A percentile compares a stretch with the other conserved stretches of the same genome.
Conservation (phyloP, 2,888 invertebrate species). For the Hydrotaea cyrtoneurina region DNA sequence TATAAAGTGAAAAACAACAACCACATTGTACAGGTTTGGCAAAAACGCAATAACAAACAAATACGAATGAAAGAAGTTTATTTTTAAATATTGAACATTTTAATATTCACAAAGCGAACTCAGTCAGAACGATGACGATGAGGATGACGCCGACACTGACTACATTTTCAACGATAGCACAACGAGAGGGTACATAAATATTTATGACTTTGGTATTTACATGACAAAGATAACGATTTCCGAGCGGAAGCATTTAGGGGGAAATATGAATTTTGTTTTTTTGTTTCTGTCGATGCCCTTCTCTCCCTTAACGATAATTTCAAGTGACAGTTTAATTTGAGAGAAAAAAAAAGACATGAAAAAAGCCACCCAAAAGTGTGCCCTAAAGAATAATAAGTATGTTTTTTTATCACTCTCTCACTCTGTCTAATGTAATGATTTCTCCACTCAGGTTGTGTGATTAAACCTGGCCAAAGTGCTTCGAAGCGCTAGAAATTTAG, state of each 20-base stretch:
- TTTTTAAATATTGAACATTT: constrained; percentile 20
- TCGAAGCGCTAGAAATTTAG: background rate
- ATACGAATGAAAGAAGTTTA: background rate
- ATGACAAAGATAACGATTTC: constrained; percentile 21
- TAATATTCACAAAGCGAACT: constrained; percentile 16
- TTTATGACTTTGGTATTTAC: constrained; percentile 1
- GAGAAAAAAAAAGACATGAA: background rate
- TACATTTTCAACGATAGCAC: background rate
- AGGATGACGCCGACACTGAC: background rate
- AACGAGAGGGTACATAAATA: background rate
- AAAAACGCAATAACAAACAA: background rate
- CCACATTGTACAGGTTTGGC: background rate
- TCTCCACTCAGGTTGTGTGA: background rate
- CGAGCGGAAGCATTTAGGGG: background rate
- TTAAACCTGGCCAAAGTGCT: background rate
- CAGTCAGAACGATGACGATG: background rate
- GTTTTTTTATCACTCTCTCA: background rate
- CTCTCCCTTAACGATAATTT: background rate
- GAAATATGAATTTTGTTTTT: background rate
- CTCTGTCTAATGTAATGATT: background rate
- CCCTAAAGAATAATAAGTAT: constrained; percentile 1
- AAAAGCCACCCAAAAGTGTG: background rate
- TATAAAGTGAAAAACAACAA: background rate
- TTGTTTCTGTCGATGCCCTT: no score
- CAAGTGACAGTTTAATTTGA: constrained; percentile 27